phyloP scores from a whole-genome alignment of 2,797 vertebrate species.

The Argya squamiceps region DNA sequence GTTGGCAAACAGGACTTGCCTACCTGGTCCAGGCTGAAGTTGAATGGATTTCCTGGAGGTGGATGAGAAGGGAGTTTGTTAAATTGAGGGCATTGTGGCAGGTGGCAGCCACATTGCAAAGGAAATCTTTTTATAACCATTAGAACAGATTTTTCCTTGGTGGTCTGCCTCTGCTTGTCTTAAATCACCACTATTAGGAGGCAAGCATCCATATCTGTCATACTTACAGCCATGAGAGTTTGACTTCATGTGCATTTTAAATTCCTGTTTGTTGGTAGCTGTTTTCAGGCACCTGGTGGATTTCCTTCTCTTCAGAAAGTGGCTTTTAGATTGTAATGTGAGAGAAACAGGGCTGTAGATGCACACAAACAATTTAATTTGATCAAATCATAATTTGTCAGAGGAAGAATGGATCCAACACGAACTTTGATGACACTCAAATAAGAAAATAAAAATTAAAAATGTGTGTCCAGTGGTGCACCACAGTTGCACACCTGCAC shows the following conservation, averaged over 20 bases:
- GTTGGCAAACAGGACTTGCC: not conserved
- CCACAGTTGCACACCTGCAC: not conserved
- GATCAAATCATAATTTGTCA: not conserved
- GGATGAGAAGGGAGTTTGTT: not conserved
- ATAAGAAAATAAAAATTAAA: not conserved
- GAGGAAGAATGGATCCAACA: not conserved
- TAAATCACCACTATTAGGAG: not conserved
- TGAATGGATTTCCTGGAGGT: not conserved
- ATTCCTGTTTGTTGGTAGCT: not conserved
- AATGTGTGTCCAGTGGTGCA: not conserved
- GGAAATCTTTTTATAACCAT: not conserved
- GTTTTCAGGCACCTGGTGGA: not conserved
- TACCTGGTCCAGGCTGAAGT: not conserved
- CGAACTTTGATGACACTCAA: not conserved
- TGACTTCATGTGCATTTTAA: not conserved
- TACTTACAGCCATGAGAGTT: not conserved
- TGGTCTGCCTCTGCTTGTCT: not conserved
- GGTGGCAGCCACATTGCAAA: not conserved
- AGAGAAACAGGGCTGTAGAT: not conserved
- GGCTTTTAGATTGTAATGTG: not conserved
- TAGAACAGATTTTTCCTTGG: not conserved
- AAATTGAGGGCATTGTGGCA: not conserved
- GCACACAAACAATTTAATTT: not conserved
- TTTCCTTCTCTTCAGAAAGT: not conserved
- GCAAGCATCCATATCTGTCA: accelerated